Base-by-base conservation (phyloP, 2,888 invertebrate species). In the Stenichneumon culpator region DNA sequence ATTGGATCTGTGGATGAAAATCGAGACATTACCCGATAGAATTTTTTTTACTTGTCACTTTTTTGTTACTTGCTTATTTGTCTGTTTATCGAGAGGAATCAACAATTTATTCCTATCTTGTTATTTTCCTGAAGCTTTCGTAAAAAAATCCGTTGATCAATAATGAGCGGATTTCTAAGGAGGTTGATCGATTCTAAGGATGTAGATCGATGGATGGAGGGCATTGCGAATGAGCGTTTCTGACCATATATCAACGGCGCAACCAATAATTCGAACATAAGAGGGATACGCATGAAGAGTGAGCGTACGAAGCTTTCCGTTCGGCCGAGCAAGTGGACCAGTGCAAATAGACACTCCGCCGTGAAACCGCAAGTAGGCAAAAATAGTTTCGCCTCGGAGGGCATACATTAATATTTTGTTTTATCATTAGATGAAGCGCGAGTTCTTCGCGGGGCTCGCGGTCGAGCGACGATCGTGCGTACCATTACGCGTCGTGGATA, bases 241-340 rank as follows among this genome's bases (percentile, higher is more conserved):
- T 57, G 57, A 25, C 25, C 57, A 25, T 57, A 57, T 25, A 57
- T 57, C 25, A 11, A 3, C 57, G 32, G 28, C 5, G 60, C 60
- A 63, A 63, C 60, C 75, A 50, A 75, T 75, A 75, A 75, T 75
- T 75, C 65, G 50, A 63, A 63, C 63, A 50, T 47, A n/a, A 32
- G 25, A 50, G n/a, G 22, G 57, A 67, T n/a, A 75, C 70, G 50
- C 70, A 25, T 19, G 50, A 70, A 65, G 73, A 79, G 74, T 60
- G 44, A 57, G 57, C 14, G 47, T 73, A 54, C 44, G 69, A 54
- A 57, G 50, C 73, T 52, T 83, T 83, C 83, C 83, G 83, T 83
- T 63, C 67, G 79, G 75, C 80, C 80, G 79, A 52, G 63, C 83
- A 80, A 80, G 79, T 83, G 83, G 83, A 83, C 79, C 83, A 80